Conservation (phyloP, 1,140 invertebrate species). For the Cryptotermes secundus region DNA sequence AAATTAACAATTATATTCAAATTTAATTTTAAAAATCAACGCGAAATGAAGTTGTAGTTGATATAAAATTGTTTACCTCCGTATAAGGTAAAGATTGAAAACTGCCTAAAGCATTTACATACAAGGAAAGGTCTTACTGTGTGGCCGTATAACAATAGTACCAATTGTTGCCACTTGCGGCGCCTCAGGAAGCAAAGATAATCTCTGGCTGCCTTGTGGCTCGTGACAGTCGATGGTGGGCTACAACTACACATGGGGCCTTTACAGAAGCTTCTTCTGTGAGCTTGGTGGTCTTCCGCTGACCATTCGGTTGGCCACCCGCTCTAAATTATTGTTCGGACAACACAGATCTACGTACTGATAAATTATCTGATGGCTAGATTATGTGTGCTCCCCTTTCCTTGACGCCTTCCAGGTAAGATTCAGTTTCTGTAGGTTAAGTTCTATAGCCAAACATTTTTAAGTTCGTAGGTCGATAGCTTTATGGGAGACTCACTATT, state of each 20-base stretch:
- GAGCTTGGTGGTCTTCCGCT: neutral
- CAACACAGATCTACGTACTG: conserved; percentile 4
- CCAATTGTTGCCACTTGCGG: conserved; percentile 9
- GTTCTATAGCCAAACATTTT: neutral
- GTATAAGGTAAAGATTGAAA: conserved; percentile 16
- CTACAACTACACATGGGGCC: neutral
- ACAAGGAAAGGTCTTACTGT: neutral
- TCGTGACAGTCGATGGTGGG: conserved; percentile 1
- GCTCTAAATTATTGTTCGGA: neutral
- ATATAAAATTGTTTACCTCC: neutral
- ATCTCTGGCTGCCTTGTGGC: neutral
- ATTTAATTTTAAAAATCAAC: neutral
- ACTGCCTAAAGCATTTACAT: neutral
- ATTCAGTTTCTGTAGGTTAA: neutral
- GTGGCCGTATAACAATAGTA: neutral
- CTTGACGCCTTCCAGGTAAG: neutral
- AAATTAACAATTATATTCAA: neutral
- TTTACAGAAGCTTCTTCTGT: conserved; percentile 9
- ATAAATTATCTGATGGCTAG: neutral
- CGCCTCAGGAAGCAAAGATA: conserved; percentile 5
- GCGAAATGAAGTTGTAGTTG: neutral
- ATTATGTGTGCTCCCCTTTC: neutral
- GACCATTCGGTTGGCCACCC: neutral
- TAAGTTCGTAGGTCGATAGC: neutral
- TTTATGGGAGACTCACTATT: neutral